Evolutionary conservation across 2,888 invertebrate genomes (phyloP).

Genomic region (Eudemis profundana): DNA sequence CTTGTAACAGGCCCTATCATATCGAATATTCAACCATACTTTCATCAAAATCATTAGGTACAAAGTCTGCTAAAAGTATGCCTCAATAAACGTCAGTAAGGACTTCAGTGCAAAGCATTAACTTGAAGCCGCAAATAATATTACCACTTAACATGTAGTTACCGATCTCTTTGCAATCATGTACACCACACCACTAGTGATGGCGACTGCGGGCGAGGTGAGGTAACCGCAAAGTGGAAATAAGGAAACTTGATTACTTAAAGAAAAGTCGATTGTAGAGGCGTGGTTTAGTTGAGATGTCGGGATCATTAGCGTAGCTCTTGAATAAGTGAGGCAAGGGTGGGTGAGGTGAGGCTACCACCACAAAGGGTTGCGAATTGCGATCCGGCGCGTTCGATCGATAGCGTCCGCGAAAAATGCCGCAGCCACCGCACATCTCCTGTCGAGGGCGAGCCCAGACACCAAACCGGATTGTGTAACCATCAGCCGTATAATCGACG

Average conservation of each 20-base stretch:
- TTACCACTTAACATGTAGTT: conserved; percentile 21
- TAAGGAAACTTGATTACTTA: conserved; percentile 43
- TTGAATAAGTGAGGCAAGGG: conserved; percentile 58
- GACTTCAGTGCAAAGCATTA: conserved; percentile 4
- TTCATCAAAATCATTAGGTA: not conserved
- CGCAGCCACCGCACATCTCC: conserved; percentile 49
- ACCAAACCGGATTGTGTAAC: conserved; percentile 42
- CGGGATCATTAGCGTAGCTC: conserved; percentile 52
- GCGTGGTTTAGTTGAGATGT: conserved; percentile 47
- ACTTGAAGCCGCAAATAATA: conserved; percentile 24
- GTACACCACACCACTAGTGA: conserved; percentile 4
- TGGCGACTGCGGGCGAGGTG: conserved; percentile 17
- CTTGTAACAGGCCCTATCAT: not conserved
- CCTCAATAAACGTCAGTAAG: conserved; percentile 1
- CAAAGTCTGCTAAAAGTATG: not conserved
- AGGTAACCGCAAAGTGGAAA: conserved; percentile 33
- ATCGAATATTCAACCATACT: conserved; percentile 11
- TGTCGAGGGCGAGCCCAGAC: conserved; percentile 33
- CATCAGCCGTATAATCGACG: conserved; percentile 22
- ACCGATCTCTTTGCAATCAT: conserved; percentile 30
- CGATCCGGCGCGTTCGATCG: conserved; percentile 63
- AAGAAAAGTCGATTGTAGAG: conserved; percentile 45
- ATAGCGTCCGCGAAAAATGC: conserved; percentile 59
- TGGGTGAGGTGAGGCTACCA: conserved; percentile 55
- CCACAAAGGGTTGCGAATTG: conserved; percentile 65